These are phyloP conservation scores for Scytalopus superciliaris DNA, from an alignment of 2,113 vertebrate species.

Conservation along the genomic window DNA sequence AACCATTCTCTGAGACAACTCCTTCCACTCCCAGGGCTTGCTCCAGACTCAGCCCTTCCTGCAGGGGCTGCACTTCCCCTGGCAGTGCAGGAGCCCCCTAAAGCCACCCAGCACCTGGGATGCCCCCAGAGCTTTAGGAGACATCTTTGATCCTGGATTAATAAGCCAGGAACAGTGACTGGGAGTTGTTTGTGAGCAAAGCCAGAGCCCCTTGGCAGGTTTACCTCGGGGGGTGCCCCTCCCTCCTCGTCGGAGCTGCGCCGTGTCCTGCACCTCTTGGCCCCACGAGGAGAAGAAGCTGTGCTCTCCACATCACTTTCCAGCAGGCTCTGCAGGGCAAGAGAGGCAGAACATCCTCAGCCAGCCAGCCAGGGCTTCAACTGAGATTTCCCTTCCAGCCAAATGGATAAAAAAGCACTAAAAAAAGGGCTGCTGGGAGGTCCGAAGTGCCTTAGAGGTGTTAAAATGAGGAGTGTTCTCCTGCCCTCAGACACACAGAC, in stretches of 20 bases:
- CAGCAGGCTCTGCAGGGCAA: slow-evolving; percentile 78
- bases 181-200: not conserved
- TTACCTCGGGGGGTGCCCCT: slow-evolving; percentile 56
- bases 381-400: not conserved
- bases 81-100: not conserved
- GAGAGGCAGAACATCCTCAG: not conserved
- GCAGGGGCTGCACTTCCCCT: not conserved
- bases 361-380: not conserved
- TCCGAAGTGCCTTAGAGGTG: rapidly evolving
- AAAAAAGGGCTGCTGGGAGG: not conserved
- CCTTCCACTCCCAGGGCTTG: not conserved
- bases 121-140: not conserved
- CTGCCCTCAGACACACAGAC: not conserved
- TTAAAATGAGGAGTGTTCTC: not conserved
- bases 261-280: slow-evolving; percentile 45
- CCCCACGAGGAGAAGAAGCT: slow-evolving; percentile 82
- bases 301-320: slow-evolving; percentile 94
- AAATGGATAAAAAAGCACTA: rapidly evolving
- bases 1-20: not conserved
- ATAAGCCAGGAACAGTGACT: not conserved
- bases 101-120: not conserved
- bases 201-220: not conserved
- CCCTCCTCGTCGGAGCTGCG: slow-evolving; percentile 76
- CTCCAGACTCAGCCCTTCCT: not conserved
- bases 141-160: not conserved